phyloP scores from a whole-genome alignment of 2,888 invertebrate species.

The Trichopria drosophilae region DNA sequence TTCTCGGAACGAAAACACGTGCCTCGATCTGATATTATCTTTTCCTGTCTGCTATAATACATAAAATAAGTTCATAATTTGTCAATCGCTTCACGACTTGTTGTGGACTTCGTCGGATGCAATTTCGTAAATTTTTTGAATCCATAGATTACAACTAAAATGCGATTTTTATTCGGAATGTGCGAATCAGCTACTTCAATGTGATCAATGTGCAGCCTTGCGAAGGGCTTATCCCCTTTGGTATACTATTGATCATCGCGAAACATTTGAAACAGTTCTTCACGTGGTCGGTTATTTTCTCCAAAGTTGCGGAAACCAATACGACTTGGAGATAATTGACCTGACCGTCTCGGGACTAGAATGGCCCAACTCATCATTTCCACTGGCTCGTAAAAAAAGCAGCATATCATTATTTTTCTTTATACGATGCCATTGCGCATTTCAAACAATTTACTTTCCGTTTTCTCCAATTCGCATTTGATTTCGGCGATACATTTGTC shows the following conservation, averaged over 20 bases:
- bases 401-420: slow-evolving; percentile 7
- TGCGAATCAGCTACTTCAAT: slow-evolving; percentile 13
- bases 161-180: slow-evolving; percentile 16
- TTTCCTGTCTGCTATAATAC: slow-evolving; percentile 23
- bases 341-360: slow-evolving; percentile 25
- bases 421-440: slow-evolving; percentile 15
- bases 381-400: slow-evolving; percentile 10
- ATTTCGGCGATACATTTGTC: no score
- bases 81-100: slow-evolving; percentile 21
- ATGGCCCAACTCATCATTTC: slow-evolving; percentile 33
- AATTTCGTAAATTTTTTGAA: no score
- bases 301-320: slow-evolving; percentile 36
- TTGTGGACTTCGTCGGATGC: slow-evolving; percentile 24
- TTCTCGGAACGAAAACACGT: slow-evolving; percentile 27
- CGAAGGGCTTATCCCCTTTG: slow-evolving; percentile 31
- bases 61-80: slow-evolving; percentile 15
- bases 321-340: slow-evolving; percentile 19
- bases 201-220: slow-evolving; percentile 34
- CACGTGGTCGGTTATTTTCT: slow-evolving; percentile 26
- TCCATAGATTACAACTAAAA: slow-evolving; percentile 28
- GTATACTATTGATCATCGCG: slow-evolving; percentile 26
- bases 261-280: slow-evolving; percentile 34
- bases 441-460: no score
- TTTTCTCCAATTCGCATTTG: no score
- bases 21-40: slow-evolving; percentile 29